Conservation (phyloP, 1,140 invertebrate species). For the Sinonovacula constricta region DNA sequence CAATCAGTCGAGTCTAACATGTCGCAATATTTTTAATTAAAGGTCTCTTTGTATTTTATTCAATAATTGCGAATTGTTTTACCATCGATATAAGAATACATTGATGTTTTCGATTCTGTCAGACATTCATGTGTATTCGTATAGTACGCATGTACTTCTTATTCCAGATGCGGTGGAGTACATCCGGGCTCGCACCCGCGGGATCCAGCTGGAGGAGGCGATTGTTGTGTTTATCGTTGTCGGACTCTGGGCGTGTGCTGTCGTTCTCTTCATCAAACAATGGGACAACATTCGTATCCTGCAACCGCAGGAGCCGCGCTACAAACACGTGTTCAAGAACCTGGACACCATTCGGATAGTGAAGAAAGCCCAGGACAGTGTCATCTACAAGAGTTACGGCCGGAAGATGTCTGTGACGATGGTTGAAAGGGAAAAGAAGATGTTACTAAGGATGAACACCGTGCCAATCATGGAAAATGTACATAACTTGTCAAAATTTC, state of each 20-base stretch:
- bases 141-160: too few species aligned
- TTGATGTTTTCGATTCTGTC: too few species aligned
- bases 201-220: conserved; percentile 63
- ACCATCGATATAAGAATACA: too few species aligned
- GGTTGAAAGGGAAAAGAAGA: conserved; percentile 71
- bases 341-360: conserved; percentile 72
- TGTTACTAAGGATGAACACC: conserved; percentile 69
- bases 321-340: conserved; percentile 73
- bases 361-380: conserved; percentile 71
- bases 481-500: conserved; percentile 41
- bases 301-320: conserved; percentile 67
- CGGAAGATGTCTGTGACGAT: conserved; percentile 72
- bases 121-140: too few species aligned
- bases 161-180: conserved; percentile 35
- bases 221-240: conserved; percentile 67
- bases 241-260: conserved; percentile 66
- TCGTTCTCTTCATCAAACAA: conserved; percentile 69
- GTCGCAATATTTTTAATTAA: too few species aligned
- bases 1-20: too few species aligned
- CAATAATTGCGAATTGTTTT: too few species aligned
- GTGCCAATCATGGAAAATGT: conserved; percentile 66
- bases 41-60: too few species aligned
- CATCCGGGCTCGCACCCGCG: not conserved
- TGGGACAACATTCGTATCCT: conserved; percentile 73
- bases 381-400: conserved; percentile 75